Percentiles rank a stretch among this genome's conserved stretches.
Conservation (phyloP, 2,797 vertebrate genomes). For the Petrocephalus sullivani region DNA sequence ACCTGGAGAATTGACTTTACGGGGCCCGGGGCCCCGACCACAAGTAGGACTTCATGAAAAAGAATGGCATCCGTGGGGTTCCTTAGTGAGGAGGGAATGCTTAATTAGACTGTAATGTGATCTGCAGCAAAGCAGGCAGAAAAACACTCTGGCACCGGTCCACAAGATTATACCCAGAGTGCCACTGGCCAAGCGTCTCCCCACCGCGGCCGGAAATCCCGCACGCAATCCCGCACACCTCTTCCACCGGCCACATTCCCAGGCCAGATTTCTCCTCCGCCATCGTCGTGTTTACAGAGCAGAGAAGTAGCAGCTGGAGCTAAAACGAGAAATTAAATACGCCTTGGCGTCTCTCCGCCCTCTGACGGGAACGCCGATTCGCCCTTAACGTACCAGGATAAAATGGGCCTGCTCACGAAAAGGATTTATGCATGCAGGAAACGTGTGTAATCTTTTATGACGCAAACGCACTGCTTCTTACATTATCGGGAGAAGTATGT, state of each 20-base stretch:
- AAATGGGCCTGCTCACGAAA: neutral
- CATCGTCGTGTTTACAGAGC: neutral
- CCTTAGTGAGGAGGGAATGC: constrained; percentile 67
- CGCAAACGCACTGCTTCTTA: neutral
- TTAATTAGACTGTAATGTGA: constrained; percentile 80
- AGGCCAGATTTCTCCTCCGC: constrained; percentile 53
- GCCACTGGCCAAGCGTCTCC: neutral
- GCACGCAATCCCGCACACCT: constrained; percentile 30
- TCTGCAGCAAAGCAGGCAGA: constrained; percentile 74
- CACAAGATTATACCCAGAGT: constrained; percentile 56
- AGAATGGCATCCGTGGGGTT: constrained; percentile 63
- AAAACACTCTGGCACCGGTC: constrained; percentile 70
- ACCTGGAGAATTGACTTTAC: constrained; percentile 59
- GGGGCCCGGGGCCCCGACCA: constrained; percentile 65
- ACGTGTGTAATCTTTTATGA: neutral
- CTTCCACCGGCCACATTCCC: constrained; percentile 69
- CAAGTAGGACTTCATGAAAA: constrained; percentile 65
- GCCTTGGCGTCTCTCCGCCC: neutral
- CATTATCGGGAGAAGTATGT: neutral
- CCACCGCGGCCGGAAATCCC: neutral
- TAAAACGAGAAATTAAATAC: neutral
- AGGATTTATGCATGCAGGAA: neutral
- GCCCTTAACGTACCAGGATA: neutral
- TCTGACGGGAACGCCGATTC: neutral
- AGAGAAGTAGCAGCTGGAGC: neutral